A percentile compares a stretch with the other conserved stretches of the same genome.
Evolutionary conservation across 2,888 invertebrate genomes (phyloP).

Genomic region (Vannuccia rotundouncinata): DNA sequence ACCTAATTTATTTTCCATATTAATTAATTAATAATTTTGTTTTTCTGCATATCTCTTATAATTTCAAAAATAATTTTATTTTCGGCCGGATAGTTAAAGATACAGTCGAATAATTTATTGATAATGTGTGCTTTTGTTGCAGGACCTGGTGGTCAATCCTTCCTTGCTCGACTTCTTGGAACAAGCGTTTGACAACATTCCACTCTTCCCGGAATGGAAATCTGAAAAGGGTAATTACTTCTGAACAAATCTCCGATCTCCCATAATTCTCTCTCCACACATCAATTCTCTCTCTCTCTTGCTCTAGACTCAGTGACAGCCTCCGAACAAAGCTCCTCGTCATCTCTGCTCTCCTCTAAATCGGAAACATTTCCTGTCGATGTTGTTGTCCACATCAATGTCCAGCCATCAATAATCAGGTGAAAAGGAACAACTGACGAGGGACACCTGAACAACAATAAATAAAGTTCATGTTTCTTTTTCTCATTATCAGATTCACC

Average conservation of each 20-base stretch:
- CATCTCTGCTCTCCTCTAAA: slow-evolving; percentile 23
- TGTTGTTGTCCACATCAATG: slow-evolving; percentile 94
- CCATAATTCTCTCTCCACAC: not conserved
- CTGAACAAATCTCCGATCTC: too few species aligned
- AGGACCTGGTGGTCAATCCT: slow-evolving; percentile 89
- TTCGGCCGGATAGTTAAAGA: too few species aligned
- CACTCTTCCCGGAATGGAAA: slow-evolving; percentile 55
- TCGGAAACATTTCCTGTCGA: slow-evolving; percentile 72
- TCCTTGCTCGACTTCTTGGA: slow-evolving; percentile 92
- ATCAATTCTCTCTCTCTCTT: not conserved
- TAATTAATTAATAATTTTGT: too few species aligned
- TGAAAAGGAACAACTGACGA: not conserved
- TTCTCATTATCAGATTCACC: slow-evolving; percentile 67
- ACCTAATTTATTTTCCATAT: too few species aligned
- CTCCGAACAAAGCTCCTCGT: not conserved
- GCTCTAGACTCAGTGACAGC: not conserved
- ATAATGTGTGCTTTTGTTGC: slow-evolving; percentile 39
- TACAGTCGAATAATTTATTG: too few species aligned
- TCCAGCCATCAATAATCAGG: slow-evolving; percentile 84
- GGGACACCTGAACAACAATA: not conserved
- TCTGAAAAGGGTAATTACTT: not conserved
- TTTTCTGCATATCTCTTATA: too few species aligned
- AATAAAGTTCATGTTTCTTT: not conserved
- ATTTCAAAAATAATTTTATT: too few species aligned
- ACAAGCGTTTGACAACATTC: slow-evolving; percentile 90